Evolutionary conservation across 2,888 invertebrate species (phyloP), one percentile per base, ranked within the genome.

Genomic region (Myopa testacea): DNA sequence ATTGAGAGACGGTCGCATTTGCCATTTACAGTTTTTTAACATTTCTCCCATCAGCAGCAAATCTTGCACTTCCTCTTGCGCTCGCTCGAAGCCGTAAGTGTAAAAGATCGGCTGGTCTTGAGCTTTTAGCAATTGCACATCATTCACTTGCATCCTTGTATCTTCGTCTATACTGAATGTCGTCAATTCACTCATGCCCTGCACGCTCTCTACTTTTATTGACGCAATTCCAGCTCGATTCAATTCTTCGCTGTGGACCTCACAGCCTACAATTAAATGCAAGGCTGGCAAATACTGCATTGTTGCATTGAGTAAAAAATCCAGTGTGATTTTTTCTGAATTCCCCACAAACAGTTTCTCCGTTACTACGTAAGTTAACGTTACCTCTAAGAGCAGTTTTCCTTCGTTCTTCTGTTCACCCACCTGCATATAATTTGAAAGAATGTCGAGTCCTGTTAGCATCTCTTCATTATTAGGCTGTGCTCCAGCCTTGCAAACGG

Each of bases 1-100:
- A 80, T 88, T 88, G 19, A 19, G 68, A 26, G 52, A 80, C 1
- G 79, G 50, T 0, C 72, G 69, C 4, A 80, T 60, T 58, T 50
- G 68, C 75, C 75, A 75, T 6, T 77, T 78, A 16, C 55, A 67
- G 3, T 3, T 37, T 45, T 70, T 60, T 40, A 91, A 86, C 2
- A 91, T 80, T 84, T 87, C 79, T 4, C 81, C 76, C n/a, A 81
- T 77, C 12, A 76, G 75, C n/a, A 87, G 73, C 55, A 87, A 79
- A 10, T 83, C 81, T 6, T 85, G 80, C 1, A 90, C 80, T 26
- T 85, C 82, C 16, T 82, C 70, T 45, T 85, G 74, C 0, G 85
- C 82, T 6, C 80, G 58, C 40, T 85, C 84, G 79, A 88, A 86
- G 58, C 87, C 84, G 4, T 81, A 76, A 0, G 81, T 34, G 7